These are phyloP conservation scores for Psettodes erumei DNA, from an alignment of 2,113 vertebrate genomes.

Conservation along the genomic window DNA sequence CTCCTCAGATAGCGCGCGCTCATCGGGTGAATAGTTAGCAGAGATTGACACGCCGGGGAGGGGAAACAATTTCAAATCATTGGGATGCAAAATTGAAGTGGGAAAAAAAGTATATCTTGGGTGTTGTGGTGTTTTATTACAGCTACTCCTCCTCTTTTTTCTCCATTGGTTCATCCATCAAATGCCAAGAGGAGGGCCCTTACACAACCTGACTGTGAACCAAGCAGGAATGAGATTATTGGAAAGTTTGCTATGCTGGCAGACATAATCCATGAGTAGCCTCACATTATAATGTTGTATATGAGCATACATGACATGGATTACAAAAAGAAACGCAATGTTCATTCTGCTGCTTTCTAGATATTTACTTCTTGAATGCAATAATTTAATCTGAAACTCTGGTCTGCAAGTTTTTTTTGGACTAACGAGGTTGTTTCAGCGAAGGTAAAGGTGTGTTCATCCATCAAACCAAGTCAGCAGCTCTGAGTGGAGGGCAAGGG, in stretches of 20 bases:
- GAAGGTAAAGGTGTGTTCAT: not conserved
- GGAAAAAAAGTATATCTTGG: constrained; percentile 13
- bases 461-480: too few species aligned
- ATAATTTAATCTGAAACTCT: too few species aligned
- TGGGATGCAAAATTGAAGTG: constrained; percentile 61
- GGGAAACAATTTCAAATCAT: constrained; percentile 57
- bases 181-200: not conserved
- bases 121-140: constrained; percentile 46
- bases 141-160: constrained; percentile 9
- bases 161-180: constrained; percentile 48
- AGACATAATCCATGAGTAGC: constrained; percentile 4
- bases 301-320: not conserved
- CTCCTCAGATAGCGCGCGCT: constrained; percentile 21
- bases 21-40: constrained; percentile 22
- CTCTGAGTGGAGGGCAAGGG: too few species aligned
- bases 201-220: not conserved
- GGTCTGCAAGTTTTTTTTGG: too few species aligned
- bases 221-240: not conserved
- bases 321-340: too few species aligned
- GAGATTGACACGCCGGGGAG: constrained; percentile 11
- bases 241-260: not conserved
- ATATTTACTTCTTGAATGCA: not conserved
- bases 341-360: accelerated
- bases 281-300: too few species aligned
- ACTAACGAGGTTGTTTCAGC: not conserved